phyloP scores from a whole-genome alignment of 2,113 vertebrate genomes.

The Ochotona curzoniae region DNA sequence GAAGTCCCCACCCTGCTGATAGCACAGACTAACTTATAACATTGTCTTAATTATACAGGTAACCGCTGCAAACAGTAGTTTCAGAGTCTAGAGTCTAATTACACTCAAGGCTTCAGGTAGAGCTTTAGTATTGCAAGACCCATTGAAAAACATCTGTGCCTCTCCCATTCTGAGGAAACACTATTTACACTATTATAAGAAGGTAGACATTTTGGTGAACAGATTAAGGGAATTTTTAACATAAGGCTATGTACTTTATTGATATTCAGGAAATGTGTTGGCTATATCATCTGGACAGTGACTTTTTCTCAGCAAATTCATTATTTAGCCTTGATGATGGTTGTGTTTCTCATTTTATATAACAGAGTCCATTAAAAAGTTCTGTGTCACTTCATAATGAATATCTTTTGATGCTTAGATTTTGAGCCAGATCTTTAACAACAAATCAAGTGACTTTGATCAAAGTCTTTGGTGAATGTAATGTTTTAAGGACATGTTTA shows the following conservation, averaged over 20 bases:
- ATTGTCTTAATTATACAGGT: not conserved
- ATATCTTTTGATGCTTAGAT: constrained; percentile 52
- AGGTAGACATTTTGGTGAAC: not conserved
- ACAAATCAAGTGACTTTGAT: constrained; percentile 76
- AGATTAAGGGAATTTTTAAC: not conserved
- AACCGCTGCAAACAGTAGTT: not conserved
- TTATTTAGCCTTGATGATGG: constrained; percentile 2
- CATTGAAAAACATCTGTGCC: not conserved
- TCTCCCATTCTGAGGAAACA: not conserved
- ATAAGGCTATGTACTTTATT: not conserved
- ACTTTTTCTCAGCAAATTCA: not conserved
- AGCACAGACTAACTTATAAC: not conserved
- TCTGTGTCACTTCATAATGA: constrained; percentile 3
- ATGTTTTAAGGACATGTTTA: constrained; percentile 86
- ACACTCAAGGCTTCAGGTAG: not conserved
- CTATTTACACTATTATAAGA: not conserved
- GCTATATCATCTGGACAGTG: not conserved
- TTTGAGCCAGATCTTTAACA: constrained; percentile 53
- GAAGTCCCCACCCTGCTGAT: not conserved
- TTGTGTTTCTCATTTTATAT: not conserved
- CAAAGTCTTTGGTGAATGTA: constrained; percentile 81
- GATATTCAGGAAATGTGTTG: not conserved
- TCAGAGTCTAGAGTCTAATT: not conserved
- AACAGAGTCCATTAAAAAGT: not conserved
- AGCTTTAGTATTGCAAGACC: not conserved